A percentile compares a stretch with the other conserved stretches of the same genome.
These are phyloP conservation scores for Ploceus nigricollis DNA, from an alignment of 2,113 vertebrate genomes.

Conservation along the genomic window DNA sequence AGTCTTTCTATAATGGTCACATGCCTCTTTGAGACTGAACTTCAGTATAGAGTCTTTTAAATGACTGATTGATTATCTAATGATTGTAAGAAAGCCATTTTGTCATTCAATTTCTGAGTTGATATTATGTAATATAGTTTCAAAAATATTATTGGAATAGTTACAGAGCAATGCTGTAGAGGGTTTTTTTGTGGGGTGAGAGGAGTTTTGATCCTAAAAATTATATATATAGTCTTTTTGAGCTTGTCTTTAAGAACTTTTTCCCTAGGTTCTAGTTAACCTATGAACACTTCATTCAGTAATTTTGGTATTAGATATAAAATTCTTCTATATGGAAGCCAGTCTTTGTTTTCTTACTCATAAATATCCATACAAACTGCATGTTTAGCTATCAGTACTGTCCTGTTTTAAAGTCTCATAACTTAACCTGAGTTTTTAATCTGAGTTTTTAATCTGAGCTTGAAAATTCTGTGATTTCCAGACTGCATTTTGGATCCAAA, in stretches of 20 bases:
- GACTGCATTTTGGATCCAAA: slow-evolving; percentile 14
- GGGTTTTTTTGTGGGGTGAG: not conserved
- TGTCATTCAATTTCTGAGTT: not conserved
- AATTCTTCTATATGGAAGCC: not conserved
- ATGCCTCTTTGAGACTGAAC: not conserved
- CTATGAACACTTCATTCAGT: not conserved
- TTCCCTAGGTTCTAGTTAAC: not conserved
- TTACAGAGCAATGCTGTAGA: not conserved
- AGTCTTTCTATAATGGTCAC: not conserved
- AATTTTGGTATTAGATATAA: not conserved
- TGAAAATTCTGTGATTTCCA: slow-evolving; percentile 4
- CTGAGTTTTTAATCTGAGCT: not conserved
- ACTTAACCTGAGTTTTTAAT: not conserved
- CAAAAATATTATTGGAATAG: not conserved
- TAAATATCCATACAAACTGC: not conserved
- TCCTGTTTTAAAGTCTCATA: not conserved
- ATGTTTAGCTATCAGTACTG: not conserved
- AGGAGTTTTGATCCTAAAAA: not conserved
- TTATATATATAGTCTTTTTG: not conserved
- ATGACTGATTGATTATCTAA: not conserved
- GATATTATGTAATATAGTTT: not conserved
- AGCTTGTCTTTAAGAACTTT: not conserved
- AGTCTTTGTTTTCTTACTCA: not conserved
- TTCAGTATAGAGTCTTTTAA: not conserved
- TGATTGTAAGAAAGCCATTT: not conserved